These are phyloP conservation scores for Rhegmatorhina hoffmannsi DNA, from an alignment of 2,113 vertebrate genomes.

Conservation along the genomic window DNA sequence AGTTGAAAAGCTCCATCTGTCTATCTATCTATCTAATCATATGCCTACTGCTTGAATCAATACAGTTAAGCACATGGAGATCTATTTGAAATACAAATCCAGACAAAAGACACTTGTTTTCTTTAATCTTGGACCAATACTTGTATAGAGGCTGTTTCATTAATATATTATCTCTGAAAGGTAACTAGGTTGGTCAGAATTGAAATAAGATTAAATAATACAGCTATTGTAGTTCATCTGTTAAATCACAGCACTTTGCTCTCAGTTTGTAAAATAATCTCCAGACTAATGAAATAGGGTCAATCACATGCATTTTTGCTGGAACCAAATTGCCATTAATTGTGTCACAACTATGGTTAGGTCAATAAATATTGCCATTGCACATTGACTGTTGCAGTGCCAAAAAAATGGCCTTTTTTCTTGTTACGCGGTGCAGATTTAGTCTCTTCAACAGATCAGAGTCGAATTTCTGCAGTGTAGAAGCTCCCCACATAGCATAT, in stretches of 20 bases:
- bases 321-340: constrained; percentile 66
- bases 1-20: background rate
- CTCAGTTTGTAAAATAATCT: constrained; percentile 70
- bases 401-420: constrained; percentile 31
- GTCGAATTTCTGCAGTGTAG: background rate
- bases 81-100: constrained; percentile 51
- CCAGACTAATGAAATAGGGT: constrained; percentile 69
- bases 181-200: constrained; percentile 36
- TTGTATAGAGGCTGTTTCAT: constrained; percentile 15
- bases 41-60: constrained; percentile 27
- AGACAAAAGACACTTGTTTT: background rate
- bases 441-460: too few species aligned
- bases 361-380: constrained; percentile 59
- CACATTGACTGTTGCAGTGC: background rate
- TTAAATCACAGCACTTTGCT: constrained; percentile 69
- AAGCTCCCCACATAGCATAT: background rate
- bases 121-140: constrained; percentile 46
- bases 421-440: background rate
- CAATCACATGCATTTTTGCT: constrained; percentile 55
- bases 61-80: constrained; percentile 24
- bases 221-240: constrained; percentile 61
- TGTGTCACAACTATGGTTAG: constrained; percentile 31
- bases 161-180: constrained; percentile 59
- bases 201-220: constrained; percentile 72
- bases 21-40: background rate